Evolutionary conservation across 2,113 vertebrate species (phyloP).

Genomic region (Pheucticus melanocephalus): DNA sequence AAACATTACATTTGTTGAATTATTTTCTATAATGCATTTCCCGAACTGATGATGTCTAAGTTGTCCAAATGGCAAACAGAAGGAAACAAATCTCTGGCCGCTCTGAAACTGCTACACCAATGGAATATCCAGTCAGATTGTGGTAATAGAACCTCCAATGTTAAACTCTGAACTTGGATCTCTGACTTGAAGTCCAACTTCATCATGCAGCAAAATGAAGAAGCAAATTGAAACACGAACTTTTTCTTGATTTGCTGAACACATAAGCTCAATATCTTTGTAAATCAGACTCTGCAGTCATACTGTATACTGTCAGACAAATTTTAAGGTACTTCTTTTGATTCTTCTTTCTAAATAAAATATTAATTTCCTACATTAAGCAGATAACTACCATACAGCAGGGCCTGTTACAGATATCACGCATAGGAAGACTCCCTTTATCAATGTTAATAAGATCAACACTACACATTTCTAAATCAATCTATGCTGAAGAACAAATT

Average conservation of each 20-base stretch:
- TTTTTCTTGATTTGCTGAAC: neutral
- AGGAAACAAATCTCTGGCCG: neutral
- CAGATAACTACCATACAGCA: neutral
- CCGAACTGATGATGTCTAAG: neutral
- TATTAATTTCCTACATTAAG: neutral
- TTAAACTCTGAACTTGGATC: neutral
- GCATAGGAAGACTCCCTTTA: neutral
- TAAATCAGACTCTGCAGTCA: neutral
- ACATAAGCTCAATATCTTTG: neutral
- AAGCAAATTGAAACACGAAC: neutral
- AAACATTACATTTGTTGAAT: neutral
- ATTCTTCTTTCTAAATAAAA: neutral
- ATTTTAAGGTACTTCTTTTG: neutral
- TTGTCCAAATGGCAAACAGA: neutral
- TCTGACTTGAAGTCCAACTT: neutral
- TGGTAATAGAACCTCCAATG: neutral
- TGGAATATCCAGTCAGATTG: neutral
- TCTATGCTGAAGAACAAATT: neutral
- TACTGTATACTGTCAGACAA: neutral
- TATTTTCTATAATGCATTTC: neutral
- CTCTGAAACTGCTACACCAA: neutral
- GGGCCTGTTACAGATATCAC: neutral
- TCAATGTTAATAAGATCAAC: neutral
- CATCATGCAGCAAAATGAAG: neutral
- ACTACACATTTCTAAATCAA: neutral